Evolutionary conservation across 1,140 invertebrate genomes (phyloP), one percentile per base, ranked within the genome.

Genomic region (Caenorhabditis tropicalis): DNA sequence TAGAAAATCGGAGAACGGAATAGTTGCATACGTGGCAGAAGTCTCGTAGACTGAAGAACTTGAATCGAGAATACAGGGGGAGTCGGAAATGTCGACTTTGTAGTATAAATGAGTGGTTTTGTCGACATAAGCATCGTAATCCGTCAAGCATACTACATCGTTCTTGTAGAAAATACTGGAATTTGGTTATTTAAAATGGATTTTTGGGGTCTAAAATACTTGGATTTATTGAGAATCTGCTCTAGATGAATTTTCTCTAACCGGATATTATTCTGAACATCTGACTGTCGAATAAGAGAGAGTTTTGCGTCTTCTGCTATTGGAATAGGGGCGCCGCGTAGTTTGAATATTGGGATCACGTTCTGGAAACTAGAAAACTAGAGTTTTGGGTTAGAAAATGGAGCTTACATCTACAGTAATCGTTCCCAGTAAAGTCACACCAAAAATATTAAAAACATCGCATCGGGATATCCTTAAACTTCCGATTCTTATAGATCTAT

Each of bases 131-230:
- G 39, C 48, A 53, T 39, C 53, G 16, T 65, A 48, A 16, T 51
- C 21, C 6, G 53, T 82, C 7, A 85, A 15, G 31, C 15, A 15
- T 4, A 85, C 29, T 10, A 85, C n/a, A 56, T 85, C 84, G 43
- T 48, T 39, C 19, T 85, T 85, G 58, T 85, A 85, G 56, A 85
- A 56, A 5, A 85, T 74, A 16, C 84, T 81, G 43, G n/a, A 58
- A 82, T 6, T 12, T 29, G 16, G 43, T 70, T 2, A 2, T 33
- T 70, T 1, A 1, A 51, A 51, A n/a, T n/a, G 19, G 1, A 1
- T n/a, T 6, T 16, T 46, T 46, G 10, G 43, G 19, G 43, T 16
- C 19, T 36, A 36, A 65, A 29, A 36, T 10, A 65, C 60, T 70
- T 70, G 15, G 31, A 7, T 0, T 19, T 70, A 9, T 70, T 70